These are phyloP conservation scores for Trachythela sp. DNA, from an alignment of 64 coral and sea anemone species.

Conservation along the genomic window DNA sequence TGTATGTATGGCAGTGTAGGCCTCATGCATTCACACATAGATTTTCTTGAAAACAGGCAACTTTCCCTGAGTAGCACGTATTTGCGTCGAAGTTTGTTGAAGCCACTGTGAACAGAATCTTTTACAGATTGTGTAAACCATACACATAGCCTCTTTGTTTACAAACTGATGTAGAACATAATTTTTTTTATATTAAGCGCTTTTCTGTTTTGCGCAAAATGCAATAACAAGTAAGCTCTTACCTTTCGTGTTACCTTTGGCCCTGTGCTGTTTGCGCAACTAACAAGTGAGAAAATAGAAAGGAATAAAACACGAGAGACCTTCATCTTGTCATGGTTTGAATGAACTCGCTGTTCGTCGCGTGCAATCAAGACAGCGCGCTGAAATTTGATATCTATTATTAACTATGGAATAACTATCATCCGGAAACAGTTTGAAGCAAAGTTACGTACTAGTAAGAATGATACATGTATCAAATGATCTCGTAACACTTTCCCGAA, in stretches of 20 bases:
- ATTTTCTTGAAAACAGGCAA: too few species aligned
- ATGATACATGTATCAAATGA: too few species aligned
- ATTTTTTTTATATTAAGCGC: not conserved
- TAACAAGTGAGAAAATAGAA: not conserved
- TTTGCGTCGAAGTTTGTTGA: too few species aligned
- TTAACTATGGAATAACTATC: too few species aligned
- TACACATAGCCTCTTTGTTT: not conserved
- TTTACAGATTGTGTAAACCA: not conserved
- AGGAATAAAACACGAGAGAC: not conserved
- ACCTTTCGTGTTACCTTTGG: not conserved
- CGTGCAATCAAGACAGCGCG: not conserved
- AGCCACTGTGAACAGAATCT: too few species aligned
- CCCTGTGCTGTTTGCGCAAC: not conserved
- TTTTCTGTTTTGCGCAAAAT: not conserved
- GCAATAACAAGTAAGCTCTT: not conserved
- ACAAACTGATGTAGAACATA: not conserved
- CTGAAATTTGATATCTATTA: not conserved
- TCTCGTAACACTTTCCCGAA: too few species aligned
- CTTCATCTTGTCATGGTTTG: not conserved
- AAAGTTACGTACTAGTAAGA: not conserved
- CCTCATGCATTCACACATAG: too few species aligned
- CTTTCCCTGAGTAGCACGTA: too few species aligned
- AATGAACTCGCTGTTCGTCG: not conserved
- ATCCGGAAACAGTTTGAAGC: too few species aligned
- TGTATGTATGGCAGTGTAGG: too few species aligned